These are phyloP conservation scores for Xenopus laevis DNA, from an alignment of 2,113 vertebrate species.

Conservation along the genomic window DNA sequence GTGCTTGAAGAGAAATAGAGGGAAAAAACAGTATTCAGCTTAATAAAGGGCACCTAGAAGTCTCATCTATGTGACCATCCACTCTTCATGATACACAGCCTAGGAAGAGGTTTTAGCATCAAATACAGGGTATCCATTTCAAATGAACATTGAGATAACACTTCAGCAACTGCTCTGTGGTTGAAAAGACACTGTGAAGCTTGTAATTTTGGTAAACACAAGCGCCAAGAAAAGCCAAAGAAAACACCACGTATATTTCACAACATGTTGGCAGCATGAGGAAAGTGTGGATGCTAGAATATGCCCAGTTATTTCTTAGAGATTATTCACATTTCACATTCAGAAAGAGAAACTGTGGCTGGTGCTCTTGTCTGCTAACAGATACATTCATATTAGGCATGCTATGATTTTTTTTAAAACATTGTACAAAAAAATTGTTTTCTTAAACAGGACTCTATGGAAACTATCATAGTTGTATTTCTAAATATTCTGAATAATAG, in stretches of 20 bases:
- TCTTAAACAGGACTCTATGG: too few species aligned
- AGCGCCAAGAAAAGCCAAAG: constrained; percentile 4
- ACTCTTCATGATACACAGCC: constrained; percentile 32
- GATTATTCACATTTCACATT: constrained; percentile 56
- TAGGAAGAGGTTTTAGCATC: constrained; percentile 37
- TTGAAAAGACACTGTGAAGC: constrained; percentile 42
- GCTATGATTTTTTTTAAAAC: too few species aligned
- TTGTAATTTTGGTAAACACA: constrained; percentile 49
- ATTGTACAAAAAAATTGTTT: too few species aligned
- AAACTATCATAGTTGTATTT: too few species aligned
- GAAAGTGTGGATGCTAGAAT: background rate
- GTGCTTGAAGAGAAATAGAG: too few species aligned
- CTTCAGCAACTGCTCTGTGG: constrained; percentile 46
- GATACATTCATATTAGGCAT: constrained; percentile 71
- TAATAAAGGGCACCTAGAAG: constrained; percentile 17
- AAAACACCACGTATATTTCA: constrained; percentile 16
- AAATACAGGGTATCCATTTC: constrained; percentile 44
- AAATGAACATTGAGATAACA: constrained; percentile 47
- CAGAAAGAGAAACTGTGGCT: constrained; percentile 63
- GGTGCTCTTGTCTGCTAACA: constrained; percentile 73
- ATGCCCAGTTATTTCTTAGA: background rate
- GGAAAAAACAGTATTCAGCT: background rate
- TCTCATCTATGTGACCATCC: constrained; percentile 19
- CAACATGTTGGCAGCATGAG: constrained; percentile 9
- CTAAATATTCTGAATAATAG: too few species aligned